Evolutionary conservation across 2,113 vertebrate genomes (phyloP), one percentile per base, ranked within the genome.

Genomic region (Uria lomvia): DNA sequence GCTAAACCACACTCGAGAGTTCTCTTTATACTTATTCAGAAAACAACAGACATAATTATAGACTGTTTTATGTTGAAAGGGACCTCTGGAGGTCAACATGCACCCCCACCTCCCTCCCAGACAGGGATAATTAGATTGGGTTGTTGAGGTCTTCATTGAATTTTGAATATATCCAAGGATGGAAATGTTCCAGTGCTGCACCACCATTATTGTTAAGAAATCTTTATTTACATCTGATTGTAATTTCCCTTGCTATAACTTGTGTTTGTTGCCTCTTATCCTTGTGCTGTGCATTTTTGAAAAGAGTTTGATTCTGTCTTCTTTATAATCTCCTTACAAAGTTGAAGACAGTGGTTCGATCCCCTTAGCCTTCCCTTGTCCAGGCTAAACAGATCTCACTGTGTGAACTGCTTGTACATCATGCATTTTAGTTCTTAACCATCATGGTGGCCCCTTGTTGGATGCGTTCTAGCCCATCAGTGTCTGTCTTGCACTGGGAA

Each of bases 11-110:
- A 26, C 59, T 55, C 17, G 8, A n/a, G 83, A 84, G 18, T 86
- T 92, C 42, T 92, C 67, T 53, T 67, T 78, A 27, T 81, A 34
- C 8, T 91, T n/a, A 27, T 8, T 88, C 58, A 79, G 88, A 89
- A 95, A 63, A 71, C 32, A 84, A 55, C 20, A 62, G 13, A 71
- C 2, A 6, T 42, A 76, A 66, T 91, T 66, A 59, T 8, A 94
- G n/a, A 12, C 32, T 47, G 3, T 32, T 72, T 65, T 40, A 27
- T 60, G 18, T 90, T 73, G 55, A 66, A 94, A 66, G 27, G 32
- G 63, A 58, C 36, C 36, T 62, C 27, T 79, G 45, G 38, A 71
- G 8, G 53, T 88, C 21, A 52, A 8, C 12, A 14, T 0, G 2
- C 19, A 30, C 18, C 20, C 16, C 8, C 17, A 0, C 30, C 12